Evolutionary conservation across 2,113 vertebrate genomes (phyloP).

Genomic region (Uria aalge): DNA sequence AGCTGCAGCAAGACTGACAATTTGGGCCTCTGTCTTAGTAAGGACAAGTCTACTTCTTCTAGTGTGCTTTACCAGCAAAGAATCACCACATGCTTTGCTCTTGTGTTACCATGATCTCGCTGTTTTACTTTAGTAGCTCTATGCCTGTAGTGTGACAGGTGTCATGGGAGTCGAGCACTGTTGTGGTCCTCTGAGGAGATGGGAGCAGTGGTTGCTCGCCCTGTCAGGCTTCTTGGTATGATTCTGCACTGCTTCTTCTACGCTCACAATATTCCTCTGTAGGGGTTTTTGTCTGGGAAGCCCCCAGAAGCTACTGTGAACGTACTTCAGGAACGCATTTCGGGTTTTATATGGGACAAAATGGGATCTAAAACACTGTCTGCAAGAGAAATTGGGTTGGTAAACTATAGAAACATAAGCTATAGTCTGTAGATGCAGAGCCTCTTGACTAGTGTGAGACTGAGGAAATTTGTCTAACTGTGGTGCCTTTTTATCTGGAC

Average conservation of each 20-base stretch:
- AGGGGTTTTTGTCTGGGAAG: background rate
- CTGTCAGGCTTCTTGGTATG: background rate
- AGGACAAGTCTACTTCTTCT: background rate
- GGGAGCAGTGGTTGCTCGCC: background rate
- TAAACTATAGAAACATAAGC: background rate
- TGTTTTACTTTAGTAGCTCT: background rate
- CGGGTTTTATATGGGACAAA: background rate
- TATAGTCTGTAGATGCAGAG: background rate
- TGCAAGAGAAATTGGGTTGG: background rate
- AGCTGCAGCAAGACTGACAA: background rate
- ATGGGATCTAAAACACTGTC: background rate
- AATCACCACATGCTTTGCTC: background rate
- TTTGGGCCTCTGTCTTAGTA: background rate
- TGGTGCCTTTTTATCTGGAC: conserved; percentile 2
- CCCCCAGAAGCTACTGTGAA: background rate
- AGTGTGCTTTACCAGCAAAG: background rate
- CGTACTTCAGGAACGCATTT: background rate
- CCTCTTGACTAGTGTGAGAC: background rate
- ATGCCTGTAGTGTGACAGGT: background rate
- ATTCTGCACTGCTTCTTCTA: background rate
- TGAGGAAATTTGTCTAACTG: background rate
- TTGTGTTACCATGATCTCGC: background rate
- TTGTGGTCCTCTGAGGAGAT: background rate
- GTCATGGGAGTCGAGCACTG: background rate
- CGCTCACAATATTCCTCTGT: background rate